These are phyloP conservation scores for Pyrocephalus nanus DNA, from an alignment of 2,797 vertebrate genomes.

Conservation along the genomic window DNA sequence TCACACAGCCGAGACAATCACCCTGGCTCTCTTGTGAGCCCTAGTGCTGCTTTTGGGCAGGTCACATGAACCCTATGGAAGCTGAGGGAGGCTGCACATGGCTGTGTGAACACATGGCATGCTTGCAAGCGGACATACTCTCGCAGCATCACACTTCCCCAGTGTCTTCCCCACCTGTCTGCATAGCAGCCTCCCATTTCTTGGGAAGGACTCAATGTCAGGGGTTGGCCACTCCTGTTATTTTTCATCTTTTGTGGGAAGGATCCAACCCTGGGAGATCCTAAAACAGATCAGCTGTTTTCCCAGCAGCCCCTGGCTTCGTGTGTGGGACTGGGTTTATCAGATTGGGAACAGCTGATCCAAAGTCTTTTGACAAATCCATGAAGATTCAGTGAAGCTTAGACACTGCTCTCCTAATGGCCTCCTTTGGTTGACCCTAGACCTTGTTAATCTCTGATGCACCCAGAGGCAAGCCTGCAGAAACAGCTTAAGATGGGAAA, in stretches of 20 bases:
- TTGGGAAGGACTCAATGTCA: not conserved
- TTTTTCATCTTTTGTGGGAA: not conserved
- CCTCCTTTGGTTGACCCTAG: not conserved
- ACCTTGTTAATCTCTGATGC: conserved; percentile 9
- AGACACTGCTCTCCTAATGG: not conserved
- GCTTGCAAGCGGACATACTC: not conserved
- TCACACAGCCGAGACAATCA: not conserved
- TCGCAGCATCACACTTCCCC: not conserved
- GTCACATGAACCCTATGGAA: not conserved
- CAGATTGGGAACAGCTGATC: conserved; percentile 34
- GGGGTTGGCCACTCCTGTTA: not conserved
- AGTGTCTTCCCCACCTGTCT: not conserved
- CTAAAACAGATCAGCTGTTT: conserved; percentile 27
- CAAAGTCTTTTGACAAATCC: conserved; percentile 33
- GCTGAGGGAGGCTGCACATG: not conserved
- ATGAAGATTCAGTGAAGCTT: not conserved
- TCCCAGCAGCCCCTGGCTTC: not conserved
- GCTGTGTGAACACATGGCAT: rapidly evolving
- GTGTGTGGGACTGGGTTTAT: conserved; percentile 16
- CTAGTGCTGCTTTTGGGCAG: not conserved
- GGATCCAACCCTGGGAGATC: not conserved
- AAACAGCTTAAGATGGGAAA: conserved; percentile 17
- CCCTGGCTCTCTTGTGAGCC: not conserved
- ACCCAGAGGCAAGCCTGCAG: not conserved
- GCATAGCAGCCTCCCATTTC: not conserved